These are phyloP conservation scores for Psix sp. DNA, from an alignment of 1,140 invertebrate species.

Conservation along the genomic window DNA sequence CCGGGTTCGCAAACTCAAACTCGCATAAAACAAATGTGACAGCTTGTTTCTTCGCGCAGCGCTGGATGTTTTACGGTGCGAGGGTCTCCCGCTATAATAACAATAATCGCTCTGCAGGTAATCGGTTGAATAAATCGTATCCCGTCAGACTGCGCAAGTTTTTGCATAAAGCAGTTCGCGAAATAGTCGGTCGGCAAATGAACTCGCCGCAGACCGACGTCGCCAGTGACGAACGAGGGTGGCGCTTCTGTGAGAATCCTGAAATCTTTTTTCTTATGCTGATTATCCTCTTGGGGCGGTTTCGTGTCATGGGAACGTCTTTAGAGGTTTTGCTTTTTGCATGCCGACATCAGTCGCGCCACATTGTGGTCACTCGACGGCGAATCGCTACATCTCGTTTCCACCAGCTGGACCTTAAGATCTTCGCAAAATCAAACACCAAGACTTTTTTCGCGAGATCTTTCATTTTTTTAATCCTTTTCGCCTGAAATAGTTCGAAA, in stretches of 20 bases:
- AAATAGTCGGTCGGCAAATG: conserved; percentile 52
- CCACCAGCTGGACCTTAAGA: too few relatives aligned
- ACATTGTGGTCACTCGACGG: too few relatives aligned
- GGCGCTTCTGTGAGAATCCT: not conserved
- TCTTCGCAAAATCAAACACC: too few relatives aligned
- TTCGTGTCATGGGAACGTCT: too few relatives aligned
- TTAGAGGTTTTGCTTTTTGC: too few relatives aligned
- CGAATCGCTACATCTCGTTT: too few relatives aligned
- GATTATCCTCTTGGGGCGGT: too few relatives aligned
- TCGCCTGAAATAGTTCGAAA: too few relatives aligned
- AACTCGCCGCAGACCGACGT: conserved; percentile 63
- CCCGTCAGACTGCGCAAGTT: conserved; percentile 26
- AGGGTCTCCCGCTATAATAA: conserved; percentile 47
- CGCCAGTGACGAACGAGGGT: conserved; percentile 5
- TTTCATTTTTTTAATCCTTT: too few relatives aligned
- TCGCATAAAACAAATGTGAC: conserved; percentile 31
- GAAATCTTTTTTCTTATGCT: too few relatives aligned
- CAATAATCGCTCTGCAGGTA: conserved; percentile 54
- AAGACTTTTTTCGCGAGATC: too few relatives aligned
- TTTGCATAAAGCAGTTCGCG: conserved; percentile 34
- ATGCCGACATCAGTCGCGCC: too few relatives aligned
- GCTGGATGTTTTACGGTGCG: conserved; percentile 28
- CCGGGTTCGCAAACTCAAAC: conserved; percentile 13
- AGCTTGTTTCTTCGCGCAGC: conserved; percentile 28
- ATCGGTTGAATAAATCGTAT: conserved; percentile 36